Evolutionary conservation across 2,888 invertebrate species (phyloP), one percentile per base, ranked within the genome.

Genomic region (Minunthozetes semirufus): DNA sequence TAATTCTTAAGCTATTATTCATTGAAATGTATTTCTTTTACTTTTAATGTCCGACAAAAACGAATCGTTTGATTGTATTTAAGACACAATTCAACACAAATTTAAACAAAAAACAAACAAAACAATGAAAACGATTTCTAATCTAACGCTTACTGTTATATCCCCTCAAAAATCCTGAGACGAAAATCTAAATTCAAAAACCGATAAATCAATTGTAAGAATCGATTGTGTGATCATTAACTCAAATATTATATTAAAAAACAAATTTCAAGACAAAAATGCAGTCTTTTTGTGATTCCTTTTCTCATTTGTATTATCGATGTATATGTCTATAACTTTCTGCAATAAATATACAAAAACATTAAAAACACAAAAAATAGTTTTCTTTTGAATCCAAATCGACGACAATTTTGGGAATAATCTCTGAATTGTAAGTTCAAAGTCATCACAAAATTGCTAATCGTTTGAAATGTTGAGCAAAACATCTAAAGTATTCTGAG

Each of bases 271-370:
- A 8, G 17, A 61, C 19, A 25, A 27, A 61, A 61, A 61, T 61
- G 61, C 61, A 61, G 61, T 61, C 61, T 61, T 19, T 53, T 61
- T 61, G 61, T 61, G 61, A 61, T 61, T 61, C 61, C 61, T 61
- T 27, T 61, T 29, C 27, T 61, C 22, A 61, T 61, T 61, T 61
- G 61, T 61, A 61, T 61, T n/a, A n/a, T 61, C 25, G 61, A 61
- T 61, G 61, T 61, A 61, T n/a, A n/a, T n/a, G n/a, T n/a, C n/a
- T n/a, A n/a, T 61, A 61, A 61, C 61, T 61, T 42, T 42, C 42
- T 61, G 61, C 61, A 61, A 61, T 61, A 61, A 61, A 61, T 61
- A 61, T 61, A 29, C 22, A 19, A 19, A 53, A 53, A 53, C 5
- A 19, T 53, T 53, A 1, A n/a, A 53, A 53, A 19, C 22, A n/a